Conservation (phyloP, 1,140 invertebrate genomes). For the Cherax quadricarinatus region DNA sequence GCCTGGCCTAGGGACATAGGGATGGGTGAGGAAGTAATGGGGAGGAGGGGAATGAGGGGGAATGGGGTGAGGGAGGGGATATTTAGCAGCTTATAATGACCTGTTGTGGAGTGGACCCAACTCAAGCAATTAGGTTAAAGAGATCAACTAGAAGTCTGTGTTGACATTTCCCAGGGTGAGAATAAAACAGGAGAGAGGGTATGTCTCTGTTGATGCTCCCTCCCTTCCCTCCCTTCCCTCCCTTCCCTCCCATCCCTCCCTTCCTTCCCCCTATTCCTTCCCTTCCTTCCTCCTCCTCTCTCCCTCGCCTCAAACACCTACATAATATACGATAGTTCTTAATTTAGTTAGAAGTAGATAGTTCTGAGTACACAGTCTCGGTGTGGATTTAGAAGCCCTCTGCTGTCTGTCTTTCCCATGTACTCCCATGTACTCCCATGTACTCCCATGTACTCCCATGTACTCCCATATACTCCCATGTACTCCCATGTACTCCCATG, state of each 20-base stretch:
- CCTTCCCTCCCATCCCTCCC: background rate
- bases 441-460: no score
- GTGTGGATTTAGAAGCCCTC: no score
- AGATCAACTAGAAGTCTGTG: background rate
- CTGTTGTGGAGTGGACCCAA: background rate
- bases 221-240: background rate
- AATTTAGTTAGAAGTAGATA: no score
- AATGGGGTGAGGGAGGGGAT: no score
- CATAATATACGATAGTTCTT: no score
- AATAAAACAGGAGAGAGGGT: background rate
- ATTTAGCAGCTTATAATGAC: background rate
- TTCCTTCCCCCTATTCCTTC: no score
- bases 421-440: background rate
- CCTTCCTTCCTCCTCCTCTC: conserved; percentile 12
- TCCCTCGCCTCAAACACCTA: background rate
- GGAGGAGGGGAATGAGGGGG: no score
- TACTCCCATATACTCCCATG: no score
- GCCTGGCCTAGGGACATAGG: no score
- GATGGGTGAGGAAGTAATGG: no score
- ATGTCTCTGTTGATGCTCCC: background rate
- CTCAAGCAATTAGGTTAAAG: conserved; percentile 5
- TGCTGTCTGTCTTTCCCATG: no score
- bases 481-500: background rate
- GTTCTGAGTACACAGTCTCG: no score
- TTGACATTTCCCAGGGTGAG: background rate